Evolutionary conservation across 2,113 vertebrate species (phyloP).

Genomic region (Solea senegalensis): DNA sequence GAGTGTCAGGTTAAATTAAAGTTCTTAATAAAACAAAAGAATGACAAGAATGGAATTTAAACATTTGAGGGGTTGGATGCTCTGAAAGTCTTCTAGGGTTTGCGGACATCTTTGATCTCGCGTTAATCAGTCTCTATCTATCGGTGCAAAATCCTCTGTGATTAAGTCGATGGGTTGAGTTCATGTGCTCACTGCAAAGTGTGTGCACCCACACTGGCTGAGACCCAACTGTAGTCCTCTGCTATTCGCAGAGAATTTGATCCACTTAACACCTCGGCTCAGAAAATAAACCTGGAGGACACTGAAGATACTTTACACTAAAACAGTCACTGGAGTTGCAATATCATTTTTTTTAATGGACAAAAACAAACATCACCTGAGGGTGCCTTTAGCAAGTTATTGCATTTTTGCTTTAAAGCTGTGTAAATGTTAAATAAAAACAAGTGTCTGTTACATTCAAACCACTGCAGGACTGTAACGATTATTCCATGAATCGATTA

Average conservation of each 20-base stretch:
- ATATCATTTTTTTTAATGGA: background rate
- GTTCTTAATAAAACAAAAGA: background rate
- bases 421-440: too few species aligned
- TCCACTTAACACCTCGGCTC: constrained; percentile 40
- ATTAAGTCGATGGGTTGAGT: constrained; percentile 37
- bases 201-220: constrained; percentile 31
- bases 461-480: too few species aligned
- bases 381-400: background rate
- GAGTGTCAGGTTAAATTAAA: background rate
- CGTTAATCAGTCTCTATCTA: constrained; percentile 24
- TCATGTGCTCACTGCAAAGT: constrained; percentile 36
- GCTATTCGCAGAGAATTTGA: constrained; percentile 44
- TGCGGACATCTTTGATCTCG: background rate
- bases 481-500: too few species aligned
- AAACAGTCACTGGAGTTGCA: background rate
- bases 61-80: background rate
- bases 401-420: background rate
- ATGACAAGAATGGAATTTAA: background rate
- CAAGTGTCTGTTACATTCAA: too few species aligned
- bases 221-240: constrained; percentile 40
- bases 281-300: constrained; percentile 46
- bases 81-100: background rate
- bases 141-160: background rate
- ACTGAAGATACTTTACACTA: background rate
- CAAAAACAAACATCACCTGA: background rate